A percentile compares a stretch with the other conserved stretches of the same genome.
phyloP scores from a whole-genome alignment of 1,140 invertebrate species.

The Rhagoletis zephyria region DNA sequence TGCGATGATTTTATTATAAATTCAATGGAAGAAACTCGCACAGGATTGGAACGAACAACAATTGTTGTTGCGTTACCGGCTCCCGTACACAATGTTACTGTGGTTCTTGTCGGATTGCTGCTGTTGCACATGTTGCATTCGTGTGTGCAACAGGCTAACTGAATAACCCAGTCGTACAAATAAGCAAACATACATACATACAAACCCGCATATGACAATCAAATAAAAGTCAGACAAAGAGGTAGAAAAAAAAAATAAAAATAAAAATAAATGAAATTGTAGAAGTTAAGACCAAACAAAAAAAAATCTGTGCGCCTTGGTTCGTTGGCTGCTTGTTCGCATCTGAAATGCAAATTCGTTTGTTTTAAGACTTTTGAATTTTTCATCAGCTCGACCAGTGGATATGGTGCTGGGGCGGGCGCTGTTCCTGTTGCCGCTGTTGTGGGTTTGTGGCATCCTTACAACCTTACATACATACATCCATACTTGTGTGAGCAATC shows the following conservation, averaged over 20 bases:
- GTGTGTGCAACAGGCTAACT: slow-evolving; percentile 22
- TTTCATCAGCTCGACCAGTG: slow-evolving; percentile 10
- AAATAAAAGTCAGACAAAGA: slow-evolving; percentile 17
- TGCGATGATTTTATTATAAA: slow-evolving; percentile 51
- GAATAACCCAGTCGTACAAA: background rate
- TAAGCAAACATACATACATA: background rate
- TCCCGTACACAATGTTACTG: background rate
- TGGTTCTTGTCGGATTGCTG: background rate
- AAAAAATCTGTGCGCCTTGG: background rate
- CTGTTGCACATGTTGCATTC: slow-evolving; percentile 38
- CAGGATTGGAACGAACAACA: background rate
- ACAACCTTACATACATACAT: background rate
- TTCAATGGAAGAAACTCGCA: slow-evolving; percentile 2
- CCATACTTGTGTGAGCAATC: background rate
- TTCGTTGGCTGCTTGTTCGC: background rate
- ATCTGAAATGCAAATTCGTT: slow-evolving; percentile 47
- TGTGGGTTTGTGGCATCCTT: background rate
- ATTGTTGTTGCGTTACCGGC: background rate
- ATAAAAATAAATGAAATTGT: slow-evolving; percentile 23
- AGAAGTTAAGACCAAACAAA: background rate
- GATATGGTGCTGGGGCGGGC: background rate
- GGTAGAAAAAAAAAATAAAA: too few relatives aligned
- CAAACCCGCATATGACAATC: background rate
- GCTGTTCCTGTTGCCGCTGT: background rate
- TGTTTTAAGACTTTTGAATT: slow-evolving; percentile 50